phyloP scores from a whole-genome alignment of 1,140 invertebrate species.

The Drosophila pandora region DNA sequence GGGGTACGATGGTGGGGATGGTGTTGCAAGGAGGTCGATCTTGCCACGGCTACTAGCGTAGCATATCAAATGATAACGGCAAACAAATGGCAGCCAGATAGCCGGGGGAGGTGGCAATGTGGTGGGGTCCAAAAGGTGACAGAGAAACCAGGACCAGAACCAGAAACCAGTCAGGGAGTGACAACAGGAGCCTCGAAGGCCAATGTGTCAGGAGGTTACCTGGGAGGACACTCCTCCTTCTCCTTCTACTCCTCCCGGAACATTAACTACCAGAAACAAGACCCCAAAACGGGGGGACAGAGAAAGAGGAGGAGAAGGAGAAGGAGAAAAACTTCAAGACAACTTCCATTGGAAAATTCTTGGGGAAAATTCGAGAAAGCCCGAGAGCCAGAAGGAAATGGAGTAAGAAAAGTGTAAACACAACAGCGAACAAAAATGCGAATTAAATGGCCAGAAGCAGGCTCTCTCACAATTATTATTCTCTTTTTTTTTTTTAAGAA shows the following conservation, averaged over 20 bases:
- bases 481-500: not conserved
- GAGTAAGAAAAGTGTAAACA: not conserved
- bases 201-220: conserved; percentile 57
- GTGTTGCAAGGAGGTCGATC: not conserved
- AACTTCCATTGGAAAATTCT: not conserved
- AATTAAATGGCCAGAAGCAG: not conserved
- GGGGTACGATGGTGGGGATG: not conserved
- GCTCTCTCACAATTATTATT: not conserved
- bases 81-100: conserved; percentile 31
- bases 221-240: not conserved
- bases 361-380: conserved; percentile 18
- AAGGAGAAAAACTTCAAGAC: conserved; percentile 19
- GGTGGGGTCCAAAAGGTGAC: too few relatives aligned
- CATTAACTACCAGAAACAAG: conserved; percentile 13
- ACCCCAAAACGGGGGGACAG: not conserved
- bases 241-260: not conserved
- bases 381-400: conserved; percentile 1
- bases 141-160: too few relatives aligned
- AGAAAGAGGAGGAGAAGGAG: not conserved
- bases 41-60: not conserved
- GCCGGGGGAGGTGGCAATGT: conserved; percentile 1
- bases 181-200: conserved; percentile 23
- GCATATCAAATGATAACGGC: conserved; percentile 48
- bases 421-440: not conserved
- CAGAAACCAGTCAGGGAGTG: not conserved